phyloP scores from a whole-genome alignment of 2,113 vertebrate genomes.

The Chionis minor region DNA sequence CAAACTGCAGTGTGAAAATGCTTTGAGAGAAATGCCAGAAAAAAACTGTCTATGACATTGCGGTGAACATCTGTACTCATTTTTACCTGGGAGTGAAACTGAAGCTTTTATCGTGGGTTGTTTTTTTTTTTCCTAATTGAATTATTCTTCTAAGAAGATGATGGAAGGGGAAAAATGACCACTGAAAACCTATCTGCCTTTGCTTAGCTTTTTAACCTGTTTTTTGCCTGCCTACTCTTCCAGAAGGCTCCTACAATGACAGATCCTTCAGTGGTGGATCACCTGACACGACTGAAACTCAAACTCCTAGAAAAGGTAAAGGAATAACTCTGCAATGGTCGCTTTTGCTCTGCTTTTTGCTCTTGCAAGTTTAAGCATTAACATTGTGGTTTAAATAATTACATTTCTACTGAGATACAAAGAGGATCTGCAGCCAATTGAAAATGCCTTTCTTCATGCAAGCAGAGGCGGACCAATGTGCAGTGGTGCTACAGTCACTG shows the following conservation, averaged over 20 bases:
- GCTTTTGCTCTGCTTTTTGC: background rate
- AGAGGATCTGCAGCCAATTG: background rate
- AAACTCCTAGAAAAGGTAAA: constrained; percentile 83
- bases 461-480: background rate
- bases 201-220: background rate
- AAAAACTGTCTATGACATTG: background rate
- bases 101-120: background rate
- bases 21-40: background rate
- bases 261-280: constrained; percentile 72
- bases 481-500: background rate
- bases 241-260: constrained; percentile 52
- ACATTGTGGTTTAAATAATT: background rate
- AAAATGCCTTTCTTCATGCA: background rate
- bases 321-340: background rate
- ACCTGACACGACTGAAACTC: constrained; percentile 78
- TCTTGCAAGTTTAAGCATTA: background rate
- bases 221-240: background rate
- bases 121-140: background rate
- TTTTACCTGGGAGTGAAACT: background rate
- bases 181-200: background rate
- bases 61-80: background rate
- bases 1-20: background rate
- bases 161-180: background rate
- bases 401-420: background rate
- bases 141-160: background rate